Evolutionary conservation across 2,888 invertebrate species (phyloP).

Genomic region (Cyaniris semiargus): DNA sequence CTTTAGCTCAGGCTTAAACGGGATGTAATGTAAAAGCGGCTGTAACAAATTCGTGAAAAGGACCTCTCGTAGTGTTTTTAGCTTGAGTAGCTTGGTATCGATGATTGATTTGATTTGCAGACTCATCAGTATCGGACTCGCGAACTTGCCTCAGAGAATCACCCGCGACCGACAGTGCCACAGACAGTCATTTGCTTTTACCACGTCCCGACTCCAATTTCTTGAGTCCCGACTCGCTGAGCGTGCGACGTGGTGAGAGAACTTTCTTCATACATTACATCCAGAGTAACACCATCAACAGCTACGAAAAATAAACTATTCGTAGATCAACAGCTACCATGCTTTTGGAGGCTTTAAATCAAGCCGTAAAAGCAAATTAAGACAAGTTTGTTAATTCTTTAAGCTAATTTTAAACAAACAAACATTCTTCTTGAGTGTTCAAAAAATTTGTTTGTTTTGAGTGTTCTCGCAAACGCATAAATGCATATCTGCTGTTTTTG

Average conservation of each 20-base stretch:
- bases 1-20: not conserved
- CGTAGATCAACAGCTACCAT: not conserved
- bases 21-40: not conserved
- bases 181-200: slow-evolving; percentile 89
- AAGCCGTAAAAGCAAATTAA: not conserved
- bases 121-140: slow-evolving; percentile 79
- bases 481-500: slow-evolving; percentile 7
- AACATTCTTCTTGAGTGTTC: not conserved
- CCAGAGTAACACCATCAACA: not conserved
- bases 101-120: slow-evolving; percentile 59
- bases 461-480: not conserved
- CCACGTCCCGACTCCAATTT: slow-evolving; percentile 89
- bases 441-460: too few relatives aligned
- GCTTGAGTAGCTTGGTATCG: slow-evolving; percentile 52
- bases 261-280: slow-evolving; percentile 19
- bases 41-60: not conserved
- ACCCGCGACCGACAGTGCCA: slow-evolving; percentile 81
- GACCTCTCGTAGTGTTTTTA: not conserved
- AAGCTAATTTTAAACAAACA: not conserved
- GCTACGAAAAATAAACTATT: not conserved
- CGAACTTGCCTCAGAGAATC: slow-evolving; percentile 83
- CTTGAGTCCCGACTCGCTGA: slow-evolving; percentile 87
- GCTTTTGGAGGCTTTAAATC: not conserved
- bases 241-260: slow-evolving; percentile 59
- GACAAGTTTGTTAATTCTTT: not conserved